Percentiles rank a stretch among this genome's conserved stretches.
These are phyloP conservation scores for Magallana ariakensis DNA, from an alignment of 1,140 invertebrate genomes.

Conservation along the genomic window DNA sequence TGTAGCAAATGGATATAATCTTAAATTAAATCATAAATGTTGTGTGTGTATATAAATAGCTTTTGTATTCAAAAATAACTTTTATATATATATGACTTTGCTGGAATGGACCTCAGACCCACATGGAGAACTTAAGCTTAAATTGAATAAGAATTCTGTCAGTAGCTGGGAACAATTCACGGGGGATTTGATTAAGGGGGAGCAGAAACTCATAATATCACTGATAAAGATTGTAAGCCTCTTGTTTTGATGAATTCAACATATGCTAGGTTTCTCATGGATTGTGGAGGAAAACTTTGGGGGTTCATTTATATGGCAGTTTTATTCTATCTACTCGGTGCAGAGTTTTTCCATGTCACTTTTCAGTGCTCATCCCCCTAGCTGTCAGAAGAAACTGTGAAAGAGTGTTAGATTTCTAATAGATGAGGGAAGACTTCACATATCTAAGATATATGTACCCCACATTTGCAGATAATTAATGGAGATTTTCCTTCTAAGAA, in stretches of 20 bases:
- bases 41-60: too few species aligned
- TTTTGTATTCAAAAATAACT: too few species aligned
- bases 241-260: slow-evolving; percentile 22
- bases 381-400: not conserved
- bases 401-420: slow-evolving; percentile 23
- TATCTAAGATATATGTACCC: slow-evolving; percentile 1
- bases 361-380: not conserved
- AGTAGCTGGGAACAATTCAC: not conserved
- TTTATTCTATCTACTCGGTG: slow-evolving; percentile 1
- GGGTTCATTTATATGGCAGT: not conserved
- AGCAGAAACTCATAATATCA: not conserved
- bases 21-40: too few species aligned
- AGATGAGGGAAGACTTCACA: not conserved
- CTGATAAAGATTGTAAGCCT: not conserved
- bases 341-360: not conserved
- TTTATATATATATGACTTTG: too few species aligned
- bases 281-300: slow-evolving; percentile 14
- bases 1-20: too few species aligned
- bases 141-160: too few species aligned
- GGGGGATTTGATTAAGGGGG: not conserved
- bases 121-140: too few species aligned
- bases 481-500: not conserved
- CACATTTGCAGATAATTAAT: slow-evolving; percentile 26
- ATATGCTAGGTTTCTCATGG: slow-evolving; percentile 34
- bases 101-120: too few species aligned